Percentiles rank a stretch among this genome's conserved stretches.
phyloP scores from a whole-genome alignment of 2,888 invertebrate genomes.

The Stenolophus ochropezus region DNA sequence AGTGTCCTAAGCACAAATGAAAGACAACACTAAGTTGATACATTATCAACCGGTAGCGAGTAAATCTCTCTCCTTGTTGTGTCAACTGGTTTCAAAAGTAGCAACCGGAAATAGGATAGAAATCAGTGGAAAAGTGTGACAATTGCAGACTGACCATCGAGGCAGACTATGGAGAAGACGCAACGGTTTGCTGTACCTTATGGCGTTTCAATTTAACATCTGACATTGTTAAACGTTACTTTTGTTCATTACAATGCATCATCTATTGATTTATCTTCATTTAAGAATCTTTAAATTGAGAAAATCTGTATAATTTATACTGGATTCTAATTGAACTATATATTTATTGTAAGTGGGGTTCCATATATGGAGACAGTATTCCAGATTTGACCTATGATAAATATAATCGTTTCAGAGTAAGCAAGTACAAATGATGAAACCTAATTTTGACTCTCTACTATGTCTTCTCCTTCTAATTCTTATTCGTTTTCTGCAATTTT shows the following conservation, averaged over 20 bases:
- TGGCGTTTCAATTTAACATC: not conserved
- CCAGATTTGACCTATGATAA: too few species aligned
- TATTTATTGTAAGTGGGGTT: too few species aligned
- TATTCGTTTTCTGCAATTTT: too few species aligned
- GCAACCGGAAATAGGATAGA: conserved; percentile 51
- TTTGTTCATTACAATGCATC: not conserved
- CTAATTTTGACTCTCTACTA: too few species aligned
- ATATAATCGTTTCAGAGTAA: too few species aligned
- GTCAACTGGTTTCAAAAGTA: conserved; percentile 31
- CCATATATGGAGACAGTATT: too few species aligned
- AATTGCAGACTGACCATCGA: conserved; percentile 29
- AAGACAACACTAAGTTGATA: not conserved
- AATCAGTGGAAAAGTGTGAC: conserved; percentile 57
- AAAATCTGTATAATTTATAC: too few species aligned
- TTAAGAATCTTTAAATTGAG: too few species aligned
- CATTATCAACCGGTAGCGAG: not conserved
- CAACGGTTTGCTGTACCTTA: not conserved
- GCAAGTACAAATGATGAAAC: too few species aligned
- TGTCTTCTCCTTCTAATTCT: too few species aligned
- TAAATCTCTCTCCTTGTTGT: conserved; percentile 4
- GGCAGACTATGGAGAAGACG: not conserved
- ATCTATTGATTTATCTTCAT: too few species aligned
- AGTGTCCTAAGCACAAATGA: not conserved
- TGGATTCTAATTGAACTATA: too few species aligned
- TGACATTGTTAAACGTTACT: not conserved